Evolutionary conservation across 2,797 vertebrate genomes (phyloP).

Genomic region (Taenioides sp.): DNA sequence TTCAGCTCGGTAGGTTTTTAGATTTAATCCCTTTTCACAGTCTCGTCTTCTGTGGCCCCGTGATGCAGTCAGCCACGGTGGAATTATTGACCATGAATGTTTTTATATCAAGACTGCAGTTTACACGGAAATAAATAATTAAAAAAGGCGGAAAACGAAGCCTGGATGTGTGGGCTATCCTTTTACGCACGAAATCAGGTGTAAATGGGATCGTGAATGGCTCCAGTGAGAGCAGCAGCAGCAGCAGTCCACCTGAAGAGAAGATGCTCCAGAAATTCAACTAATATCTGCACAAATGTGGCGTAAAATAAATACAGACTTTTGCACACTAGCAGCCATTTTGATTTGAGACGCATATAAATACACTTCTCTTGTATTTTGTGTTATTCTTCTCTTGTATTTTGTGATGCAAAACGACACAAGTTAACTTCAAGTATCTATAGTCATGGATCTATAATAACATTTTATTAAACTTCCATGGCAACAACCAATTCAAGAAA

Average conservation of each 20-base stretch:
- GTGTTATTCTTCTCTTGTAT: no score
- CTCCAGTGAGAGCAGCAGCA: conserved; percentile 28
- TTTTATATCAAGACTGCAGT: conserved; percentile 72
- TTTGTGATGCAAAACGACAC: no score
- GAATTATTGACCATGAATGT: conserved; percentile 68
- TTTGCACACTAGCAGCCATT: background rate
- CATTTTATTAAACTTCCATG: no score
- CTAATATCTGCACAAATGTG: conserved; percentile 33
- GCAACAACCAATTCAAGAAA: no score
- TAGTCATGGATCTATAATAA: no score
- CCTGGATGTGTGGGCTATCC: conserved; percentile 49
- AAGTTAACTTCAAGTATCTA: no score
- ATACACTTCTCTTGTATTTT: background rate
- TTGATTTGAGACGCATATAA: background rate
- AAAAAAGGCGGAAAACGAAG: conserved; percentile 54
- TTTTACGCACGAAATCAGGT: conserved; percentile 54
- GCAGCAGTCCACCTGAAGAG: conserved; percentile 21
- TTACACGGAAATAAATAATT: conserved; percentile 77
- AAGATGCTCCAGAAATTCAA: background rate
- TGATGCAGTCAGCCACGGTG: conserved; percentile 21
- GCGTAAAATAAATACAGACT: conserved; percentile 30
- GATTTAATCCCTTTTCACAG: conserved; percentile 21
- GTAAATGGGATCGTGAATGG: conserved; percentile 57
- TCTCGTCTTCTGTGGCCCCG: conserved; percentile 39
- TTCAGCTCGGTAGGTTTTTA: background rate